Evolutionary conservation across 53 echinoderm and acorn worm species (phyloP).

Genomic region (Pentamera pediparva): DNA sequence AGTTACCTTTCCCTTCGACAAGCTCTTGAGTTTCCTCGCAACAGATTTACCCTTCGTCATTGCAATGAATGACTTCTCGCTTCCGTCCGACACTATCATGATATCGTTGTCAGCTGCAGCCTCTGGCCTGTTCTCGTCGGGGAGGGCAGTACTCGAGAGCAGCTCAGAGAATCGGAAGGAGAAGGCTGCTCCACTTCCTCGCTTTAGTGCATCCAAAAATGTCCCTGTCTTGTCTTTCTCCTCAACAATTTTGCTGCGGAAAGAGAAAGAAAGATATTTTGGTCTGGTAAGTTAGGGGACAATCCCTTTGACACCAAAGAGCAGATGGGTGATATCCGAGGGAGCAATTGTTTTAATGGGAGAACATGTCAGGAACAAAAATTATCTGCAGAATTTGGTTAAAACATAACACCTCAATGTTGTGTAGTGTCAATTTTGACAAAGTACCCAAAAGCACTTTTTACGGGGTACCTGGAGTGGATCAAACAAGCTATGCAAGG

Average conservation of each 20-base stretch:
- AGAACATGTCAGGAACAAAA: no score
- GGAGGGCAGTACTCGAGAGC: conserved; percentile 2
- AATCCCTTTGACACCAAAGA: neutral
- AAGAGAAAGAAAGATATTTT: neutral
- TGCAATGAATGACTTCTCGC: neutral
- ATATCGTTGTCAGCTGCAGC: neutral
- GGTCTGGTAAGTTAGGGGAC: neutral
- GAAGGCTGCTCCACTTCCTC: conserved; percentile 7
- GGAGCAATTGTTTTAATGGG: no score
- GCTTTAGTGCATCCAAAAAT: neutral
- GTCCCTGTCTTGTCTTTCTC: neutral
- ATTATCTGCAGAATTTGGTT: no score
- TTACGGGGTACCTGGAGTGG: no score
- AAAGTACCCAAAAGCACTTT: no score
- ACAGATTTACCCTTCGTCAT: neutral
- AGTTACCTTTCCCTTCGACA: neutral
- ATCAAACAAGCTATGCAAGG: no score
- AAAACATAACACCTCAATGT: no score
- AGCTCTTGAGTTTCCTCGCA: neutral
- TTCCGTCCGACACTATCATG: conserved; percentile 14
- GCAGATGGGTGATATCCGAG: neutral
- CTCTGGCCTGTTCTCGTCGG: neutral
- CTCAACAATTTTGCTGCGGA: neutral
- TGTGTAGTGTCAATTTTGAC: no score
- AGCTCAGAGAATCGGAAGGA: conserved; percentile 25